Percentiles rank a stretch among this genome's conserved stretches.
These are phyloP conservation scores for Chrysolina americana DNA, from an alignment of 2,888 invertebrate genomes.

Conservation along the genomic window DNA sequence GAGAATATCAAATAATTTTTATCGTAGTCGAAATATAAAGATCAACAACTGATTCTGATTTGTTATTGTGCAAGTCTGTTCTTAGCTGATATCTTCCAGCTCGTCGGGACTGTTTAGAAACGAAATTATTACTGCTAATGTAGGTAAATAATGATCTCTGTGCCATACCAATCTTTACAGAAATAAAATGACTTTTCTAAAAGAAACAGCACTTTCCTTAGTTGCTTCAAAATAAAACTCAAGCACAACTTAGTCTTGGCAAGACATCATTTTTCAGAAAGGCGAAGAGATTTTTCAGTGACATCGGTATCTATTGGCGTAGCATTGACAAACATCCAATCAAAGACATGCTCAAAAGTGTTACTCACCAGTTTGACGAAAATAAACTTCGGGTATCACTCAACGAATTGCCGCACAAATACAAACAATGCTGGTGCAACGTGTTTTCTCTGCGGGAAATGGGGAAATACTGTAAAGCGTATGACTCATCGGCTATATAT, in stretches of 20 bases:
- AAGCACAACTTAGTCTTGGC: not conserved
- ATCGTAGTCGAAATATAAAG: not conserved
- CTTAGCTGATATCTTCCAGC: not conserved
- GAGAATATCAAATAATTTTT: not conserved
- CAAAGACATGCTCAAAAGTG: constrained; percentile 2
- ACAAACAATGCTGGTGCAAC: constrained; percentile 57
- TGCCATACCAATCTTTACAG: constrained; percentile 16
- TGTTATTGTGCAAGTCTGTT: not conserved
- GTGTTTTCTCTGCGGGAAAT: constrained; percentile 59
- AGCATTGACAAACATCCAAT: not conserved
- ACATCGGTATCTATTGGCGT: not conserved
- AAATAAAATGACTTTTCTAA: not conserved
- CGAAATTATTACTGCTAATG: not conserved
- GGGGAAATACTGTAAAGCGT: constrained; percentile 66
- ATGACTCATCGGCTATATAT: constrained; percentile 69
- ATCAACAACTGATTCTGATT: not conserved
- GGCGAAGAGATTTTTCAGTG: not conserved
- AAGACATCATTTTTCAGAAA: not conserved
- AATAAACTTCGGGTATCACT: constrained; percentile 39
- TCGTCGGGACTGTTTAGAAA: not conserved
- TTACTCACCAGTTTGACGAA: constrained; percentile 23
- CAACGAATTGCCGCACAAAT: constrained; percentile 54
- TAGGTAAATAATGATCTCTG: not conserved
- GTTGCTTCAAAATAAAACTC: not conserved
- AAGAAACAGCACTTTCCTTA: not conserved